These are phyloP conservation scores for Drosophila subquinaria DNA, from an alignment of 2,888 invertebrate species.

Conservation along the genomic window DNA sequence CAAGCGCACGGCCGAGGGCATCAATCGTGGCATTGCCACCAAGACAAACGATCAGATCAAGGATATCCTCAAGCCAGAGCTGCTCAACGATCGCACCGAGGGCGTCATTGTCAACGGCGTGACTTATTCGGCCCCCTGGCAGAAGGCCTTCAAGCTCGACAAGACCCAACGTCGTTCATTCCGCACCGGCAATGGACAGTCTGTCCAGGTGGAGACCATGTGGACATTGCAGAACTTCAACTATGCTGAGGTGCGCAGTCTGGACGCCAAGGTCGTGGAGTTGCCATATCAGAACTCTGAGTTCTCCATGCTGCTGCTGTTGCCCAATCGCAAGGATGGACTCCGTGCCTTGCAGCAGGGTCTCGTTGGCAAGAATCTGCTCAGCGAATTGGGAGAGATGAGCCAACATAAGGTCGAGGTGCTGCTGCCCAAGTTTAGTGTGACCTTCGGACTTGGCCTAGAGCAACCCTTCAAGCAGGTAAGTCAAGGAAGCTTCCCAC, in stretches of 20 bases:
- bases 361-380: conserved; percentile 87
- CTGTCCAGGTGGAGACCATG: conserved; percentile 82
- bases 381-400: conserved; percentile 86
- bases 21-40: conserved; percentile 92
- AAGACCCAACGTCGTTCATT: conserved; percentile 78
- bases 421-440: conserved; percentile 92
- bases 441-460: conserved; percentile 90
- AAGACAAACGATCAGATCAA: conserved; percentile 93
- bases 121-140: conserved; percentile 76
- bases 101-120: conserved; percentile 82
- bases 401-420: conserved; percentile 88
- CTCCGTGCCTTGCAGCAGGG: conserved; percentile 88
- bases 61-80: conserved; percentile 88
- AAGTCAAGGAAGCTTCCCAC: background rate
- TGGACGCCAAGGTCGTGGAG: conserved; percentile 88
- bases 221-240: conserved; percentile 82
- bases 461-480: conserved; percentile 88
- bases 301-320: conserved; percentile 90
- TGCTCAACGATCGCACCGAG: conserved; percentile 80
- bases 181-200: conserved; percentile 69
- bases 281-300: conserved; percentile 90
- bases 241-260: conserved; percentile 86
- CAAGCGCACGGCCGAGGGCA: conserved; percentile 87
- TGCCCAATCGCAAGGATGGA: conserved; percentile 90
- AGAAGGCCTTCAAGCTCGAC: conserved; percentile 77